Percentiles rank a stretch among this genome's conserved stretches.
Conservation (phyloP, 2,113 vertebrate species). For the Pseudopipra pipra region DNA sequence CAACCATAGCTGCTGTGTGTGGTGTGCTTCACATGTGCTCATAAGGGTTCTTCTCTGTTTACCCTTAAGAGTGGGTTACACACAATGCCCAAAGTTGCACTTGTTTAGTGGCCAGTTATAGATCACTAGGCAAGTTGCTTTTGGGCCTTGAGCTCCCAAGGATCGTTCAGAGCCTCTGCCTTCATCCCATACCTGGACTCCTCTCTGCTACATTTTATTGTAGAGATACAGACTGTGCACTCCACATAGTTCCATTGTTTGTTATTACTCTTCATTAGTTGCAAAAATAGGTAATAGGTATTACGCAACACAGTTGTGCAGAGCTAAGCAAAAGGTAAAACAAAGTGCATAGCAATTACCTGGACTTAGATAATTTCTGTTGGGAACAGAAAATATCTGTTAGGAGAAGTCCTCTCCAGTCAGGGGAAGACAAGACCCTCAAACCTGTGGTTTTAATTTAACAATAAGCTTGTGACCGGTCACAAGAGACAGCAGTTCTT, state of each 20-base stretch:
- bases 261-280: neutral
- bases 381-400: neutral
- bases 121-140: neutral
- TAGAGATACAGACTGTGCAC: neutral
- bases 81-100: rapidly evolving
- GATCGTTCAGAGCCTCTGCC: neutral
- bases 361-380: neutral
- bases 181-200: neutral
- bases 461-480: neutral
- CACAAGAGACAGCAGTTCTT: neutral
- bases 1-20: neutral
- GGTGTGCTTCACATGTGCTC: rapidly evolving
- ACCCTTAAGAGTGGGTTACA: neutral
- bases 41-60: neutral
- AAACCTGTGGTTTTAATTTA: neutral
- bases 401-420: neutral
- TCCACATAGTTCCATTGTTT: neutral
- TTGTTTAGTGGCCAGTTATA: neutral
- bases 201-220: neutral
- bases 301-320: neutral
- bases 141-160: neutral
- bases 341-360: neutral
- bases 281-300: neutral
- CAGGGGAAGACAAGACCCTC: neutral
- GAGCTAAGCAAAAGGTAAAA: neutral